Evolutionary conservation across 2,113 vertebrate genomes (phyloP), one percentile per base, ranked within the genome.

Genomic region (Aphyosemion australe): DNA sequence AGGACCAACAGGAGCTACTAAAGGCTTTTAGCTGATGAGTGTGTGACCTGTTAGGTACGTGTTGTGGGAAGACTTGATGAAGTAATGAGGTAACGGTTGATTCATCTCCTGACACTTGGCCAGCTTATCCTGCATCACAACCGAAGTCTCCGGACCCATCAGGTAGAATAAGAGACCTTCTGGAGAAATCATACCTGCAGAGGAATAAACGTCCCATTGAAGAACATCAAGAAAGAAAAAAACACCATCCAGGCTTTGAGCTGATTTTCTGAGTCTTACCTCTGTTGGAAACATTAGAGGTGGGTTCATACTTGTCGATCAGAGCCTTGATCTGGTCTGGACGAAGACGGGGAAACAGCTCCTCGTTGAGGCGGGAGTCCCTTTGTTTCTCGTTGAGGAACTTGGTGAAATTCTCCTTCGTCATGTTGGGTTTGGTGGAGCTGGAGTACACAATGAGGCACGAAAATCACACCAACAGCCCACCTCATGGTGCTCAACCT

Each of bases 61-160:
- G 90, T 99, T 99, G 88, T 99, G 97, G 5, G 97, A 99, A 1
- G 97, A 99, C 47, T 98, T 99, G 90, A 99, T 91, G 78, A 95
- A 97, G 90, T 98, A 99, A 82, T 98, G 96, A 0, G 95, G 94
- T 65, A 99, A 79, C 0, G 97, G 97, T 61, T 98, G 95, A 1
- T 76, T 94, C 97, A 99, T 98, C 83, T 99, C 95, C 0, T 98
- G 95, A 86, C 93, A 87, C 52, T 93, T 92, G 60, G 92, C 71
- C 65, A 99, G 76, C 51, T 92, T 94, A 82, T 98, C 94, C 69
- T 95, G 92, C 2, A 93, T 90, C 43, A 98, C 88, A 20, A 94
- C 90, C 0, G 93, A 94, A 54, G 96, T 97, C 87, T 99, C 97
- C 0, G 95, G 88, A 16, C 97, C 97, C 31, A 94, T 94, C 65